phyloP scores from a whole-genome alignment of 2,888 invertebrate genomes.

The Drosophila picticornis region DNA sequence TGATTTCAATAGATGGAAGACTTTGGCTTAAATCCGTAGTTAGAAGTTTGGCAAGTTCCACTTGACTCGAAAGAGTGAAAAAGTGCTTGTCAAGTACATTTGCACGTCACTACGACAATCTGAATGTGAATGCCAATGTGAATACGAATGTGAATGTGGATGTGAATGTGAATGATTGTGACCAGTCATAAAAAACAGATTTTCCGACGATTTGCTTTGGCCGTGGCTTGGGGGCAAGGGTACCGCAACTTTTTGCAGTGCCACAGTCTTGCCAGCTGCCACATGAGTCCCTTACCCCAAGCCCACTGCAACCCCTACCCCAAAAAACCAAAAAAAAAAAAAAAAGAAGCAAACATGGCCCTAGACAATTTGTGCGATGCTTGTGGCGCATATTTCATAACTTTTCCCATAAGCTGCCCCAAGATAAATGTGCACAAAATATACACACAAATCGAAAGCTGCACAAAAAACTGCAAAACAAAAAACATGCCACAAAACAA shows the following conservation, averaged over 20 bases:
- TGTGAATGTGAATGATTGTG: slow-evolving; percentile 45
- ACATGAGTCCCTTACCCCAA: background rate
- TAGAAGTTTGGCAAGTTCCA: slow-evolving; percentile 22
- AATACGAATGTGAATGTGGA: slow-evolving; percentile 21
- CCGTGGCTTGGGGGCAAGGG: background rate
- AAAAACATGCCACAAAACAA: slow-evolving; percentile 46
- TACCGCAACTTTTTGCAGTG: slow-evolving; percentile 19
- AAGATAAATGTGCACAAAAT: slow-evolving; percentile 83
- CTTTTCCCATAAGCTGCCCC: slow-evolving; percentile 81
- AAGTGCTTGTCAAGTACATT: slow-evolving; percentile 63
- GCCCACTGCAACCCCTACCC: background rate
- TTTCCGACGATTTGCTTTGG: slow-evolving; percentile 60
- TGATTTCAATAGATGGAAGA: background rate
- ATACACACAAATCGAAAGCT: slow-evolving; percentile 83
- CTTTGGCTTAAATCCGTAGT: slow-evolving; percentile 4
- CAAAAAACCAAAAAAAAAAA: background rate
- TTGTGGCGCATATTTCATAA: slow-evolving; percentile 83
- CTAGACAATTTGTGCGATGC: slow-evolving; percentile 73
- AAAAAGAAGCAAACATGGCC: slow-evolving; percentile 4
- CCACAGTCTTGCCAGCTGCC: slow-evolving; percentile 8
- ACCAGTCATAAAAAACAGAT: slow-evolving; percentile 67
- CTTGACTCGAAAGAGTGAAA: slow-evolving; percentile 29
- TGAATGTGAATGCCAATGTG: slow-evolving; percentile 16
- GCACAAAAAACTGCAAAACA: slow-evolving; percentile 66
- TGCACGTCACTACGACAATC: slow-evolving; percentile 61